Evolutionary conservation across 2,888 invertebrate species (phyloP).

Genomic region (Troilus luridus): DNA sequence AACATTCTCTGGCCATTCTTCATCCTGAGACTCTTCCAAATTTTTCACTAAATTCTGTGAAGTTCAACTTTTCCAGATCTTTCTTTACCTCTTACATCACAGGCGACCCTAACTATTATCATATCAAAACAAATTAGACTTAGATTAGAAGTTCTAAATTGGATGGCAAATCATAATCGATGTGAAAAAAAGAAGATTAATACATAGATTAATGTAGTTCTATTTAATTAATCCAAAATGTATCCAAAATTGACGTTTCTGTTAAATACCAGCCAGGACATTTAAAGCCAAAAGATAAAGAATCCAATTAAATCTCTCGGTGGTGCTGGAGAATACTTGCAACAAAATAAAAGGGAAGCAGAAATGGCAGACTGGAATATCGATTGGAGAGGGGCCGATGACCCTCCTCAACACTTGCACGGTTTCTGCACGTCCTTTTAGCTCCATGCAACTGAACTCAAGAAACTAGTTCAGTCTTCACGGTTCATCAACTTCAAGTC

Average conservation of each 20-base stretch:
- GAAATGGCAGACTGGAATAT: slow-evolving; percentile 23
- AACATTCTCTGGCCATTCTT: no score
- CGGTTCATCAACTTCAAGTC: not conserved
- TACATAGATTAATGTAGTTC: not conserved
- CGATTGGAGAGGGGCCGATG: not conserved
- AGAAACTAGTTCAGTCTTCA: not conserved
- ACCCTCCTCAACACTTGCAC: not conserved
- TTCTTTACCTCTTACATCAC: no score
- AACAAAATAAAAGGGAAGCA: not conserved
- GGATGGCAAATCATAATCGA: not conserved
- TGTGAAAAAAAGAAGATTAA: not conserved
- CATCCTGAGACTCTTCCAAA: no score
- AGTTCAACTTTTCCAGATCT: no score
- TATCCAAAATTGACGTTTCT: not conserved
- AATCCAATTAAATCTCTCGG: not conserved
- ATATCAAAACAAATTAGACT: no score
- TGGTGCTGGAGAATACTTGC: not conserved
- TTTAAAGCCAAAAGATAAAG: not conserved
- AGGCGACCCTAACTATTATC: no score
- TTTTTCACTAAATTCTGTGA: no score
- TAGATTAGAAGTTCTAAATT: no score
- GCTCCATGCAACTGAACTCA: not conserved
- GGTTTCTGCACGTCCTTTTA: not conserved
- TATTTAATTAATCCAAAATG: not conserved
- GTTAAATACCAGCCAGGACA: not conserved